Conservation (phyloP, 2,797 vertebrate genomes). For the Lemur catta region DNA sequence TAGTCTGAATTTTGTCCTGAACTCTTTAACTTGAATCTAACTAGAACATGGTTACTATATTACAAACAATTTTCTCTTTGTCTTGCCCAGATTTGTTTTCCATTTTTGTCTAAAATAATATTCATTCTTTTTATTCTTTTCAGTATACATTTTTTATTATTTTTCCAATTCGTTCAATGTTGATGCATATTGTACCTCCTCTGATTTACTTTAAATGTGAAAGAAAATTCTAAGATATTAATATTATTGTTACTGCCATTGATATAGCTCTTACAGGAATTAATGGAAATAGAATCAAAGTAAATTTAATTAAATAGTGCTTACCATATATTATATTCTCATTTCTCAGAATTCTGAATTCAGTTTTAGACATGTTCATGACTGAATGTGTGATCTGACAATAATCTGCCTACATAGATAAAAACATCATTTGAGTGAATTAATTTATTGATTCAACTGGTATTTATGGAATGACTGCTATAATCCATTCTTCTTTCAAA, state of each 20-base stretch:
- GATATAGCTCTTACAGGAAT: background rate
- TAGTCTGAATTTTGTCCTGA: background rate
- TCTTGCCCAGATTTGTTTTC: conserved; percentile 14
- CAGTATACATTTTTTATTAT: background rate
- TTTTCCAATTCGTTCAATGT: background rate
- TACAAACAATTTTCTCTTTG: background rate
- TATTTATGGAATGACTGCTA: background rate
- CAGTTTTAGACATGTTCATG: background rate
- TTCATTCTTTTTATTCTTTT: background rate
- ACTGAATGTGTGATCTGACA: background rate
- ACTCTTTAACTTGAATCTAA: background rate
- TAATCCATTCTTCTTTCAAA: background rate
- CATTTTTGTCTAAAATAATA: background rate
- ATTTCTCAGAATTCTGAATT: background rate
- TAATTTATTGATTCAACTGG: background rate
- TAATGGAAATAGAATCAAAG: conserved; percentile 5
- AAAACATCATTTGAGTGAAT: background rate
- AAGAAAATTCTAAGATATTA: conserved; percentile 21
- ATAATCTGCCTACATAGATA: background rate
- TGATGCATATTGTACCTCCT: background rate
- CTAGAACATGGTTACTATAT: background rate
- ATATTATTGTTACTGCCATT: background rate
- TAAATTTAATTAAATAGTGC: background rate
- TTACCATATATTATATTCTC: background rate
- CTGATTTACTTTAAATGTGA: conserved; percentile 20